Evolutionary conservation across 2,888 invertebrate genomes (phyloP), one percentile per base, ranked within the genome.

Genomic region (Unio delphinus): DNA sequence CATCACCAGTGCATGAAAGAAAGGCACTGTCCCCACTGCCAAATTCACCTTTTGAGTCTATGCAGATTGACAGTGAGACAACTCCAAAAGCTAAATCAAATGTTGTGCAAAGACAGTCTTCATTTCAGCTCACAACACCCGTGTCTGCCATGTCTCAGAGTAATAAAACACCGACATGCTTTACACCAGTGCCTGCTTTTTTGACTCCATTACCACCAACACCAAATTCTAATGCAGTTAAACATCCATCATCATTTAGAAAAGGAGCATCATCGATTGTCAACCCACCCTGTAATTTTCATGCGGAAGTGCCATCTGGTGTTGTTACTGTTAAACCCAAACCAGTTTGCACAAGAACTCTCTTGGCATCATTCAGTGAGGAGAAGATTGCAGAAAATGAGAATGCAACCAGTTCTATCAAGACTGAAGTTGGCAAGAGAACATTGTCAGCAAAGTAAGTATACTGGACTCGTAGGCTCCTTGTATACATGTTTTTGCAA

Each of bases 1-100:
- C 80, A 54, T 80, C 83, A 28, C 83, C 83, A 15, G 66, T 72
- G 1, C 62, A 64, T 56, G 68, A 72, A 4, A 65, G 68, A 17
- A 72, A 65, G 30, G 75, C 79, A 15, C 65, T 79, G 17, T 80
- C 80, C 20, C 78, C 81, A 28, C 62, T 70, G 30, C 71, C 72
- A 54, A 68, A 69, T 65, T 67, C 69, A 20, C 67, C 64, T 45
- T 45, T 45, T 45, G 45, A 45, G 45, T 45, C 45, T 15, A 45
- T 45, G 45, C 45, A 69, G 15, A 34, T 64, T 54, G 59, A 65
- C 20, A 59, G 34, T 20, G 45, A 57, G 3, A 69, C 63, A 64
- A 65, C 62, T 55, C 72, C 67, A 28, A 18, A 45, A 45, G 11
- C 45, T 45, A 45, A 45, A 45, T 45, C 15, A 45, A 15, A 45